phyloP scores from a whole-genome alignment of 1,140 invertebrate genomes.

The Leptinotarsa texana region DNA sequence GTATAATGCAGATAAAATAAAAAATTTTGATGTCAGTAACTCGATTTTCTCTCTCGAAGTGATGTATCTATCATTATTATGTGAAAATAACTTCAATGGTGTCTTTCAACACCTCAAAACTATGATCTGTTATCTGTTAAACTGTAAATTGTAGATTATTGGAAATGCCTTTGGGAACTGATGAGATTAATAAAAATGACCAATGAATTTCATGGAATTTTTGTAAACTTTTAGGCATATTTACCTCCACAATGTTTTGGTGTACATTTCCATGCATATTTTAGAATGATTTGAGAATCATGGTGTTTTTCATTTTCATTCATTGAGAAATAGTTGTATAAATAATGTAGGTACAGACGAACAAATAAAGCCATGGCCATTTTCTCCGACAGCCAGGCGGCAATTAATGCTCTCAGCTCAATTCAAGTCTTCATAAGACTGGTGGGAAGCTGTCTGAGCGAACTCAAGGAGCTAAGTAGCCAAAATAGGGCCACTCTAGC shows the following conservation, averaged over 20 bases:
- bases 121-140: constrained; percentile 27
- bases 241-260: background rate
- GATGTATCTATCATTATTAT: constrained; percentile 8
- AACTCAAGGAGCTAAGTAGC: too few relatives aligned
- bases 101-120: background rate
- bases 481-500: too few relatives aligned
- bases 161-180: constrained; percentile 27
- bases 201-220: constrained; percentile 11
- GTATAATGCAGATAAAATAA: constrained; percentile 22
- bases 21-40: constrained; percentile 21
- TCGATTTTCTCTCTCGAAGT: constrained; percentile 16
- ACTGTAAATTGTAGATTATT: constrained; percentile 26
- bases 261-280: background rate
- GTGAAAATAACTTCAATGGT: background rate
- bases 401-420: too few relatives aligned
- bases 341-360: too few relatives aligned
- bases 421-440: too few relatives aligned
- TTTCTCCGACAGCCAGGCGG: too few relatives aligned
- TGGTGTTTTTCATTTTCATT: too few relatives aligned
- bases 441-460: too few relatives aligned
- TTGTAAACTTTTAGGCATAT: background rate
- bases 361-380: too few relatives aligned
- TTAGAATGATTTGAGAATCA: too few relatives aligned
- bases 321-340: too few relatives aligned
- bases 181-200: constrained; percentile 25